phyloP scores from a whole-genome alignment of 2,113 vertebrate species.

The Embiotoca jacksoni region DNA sequence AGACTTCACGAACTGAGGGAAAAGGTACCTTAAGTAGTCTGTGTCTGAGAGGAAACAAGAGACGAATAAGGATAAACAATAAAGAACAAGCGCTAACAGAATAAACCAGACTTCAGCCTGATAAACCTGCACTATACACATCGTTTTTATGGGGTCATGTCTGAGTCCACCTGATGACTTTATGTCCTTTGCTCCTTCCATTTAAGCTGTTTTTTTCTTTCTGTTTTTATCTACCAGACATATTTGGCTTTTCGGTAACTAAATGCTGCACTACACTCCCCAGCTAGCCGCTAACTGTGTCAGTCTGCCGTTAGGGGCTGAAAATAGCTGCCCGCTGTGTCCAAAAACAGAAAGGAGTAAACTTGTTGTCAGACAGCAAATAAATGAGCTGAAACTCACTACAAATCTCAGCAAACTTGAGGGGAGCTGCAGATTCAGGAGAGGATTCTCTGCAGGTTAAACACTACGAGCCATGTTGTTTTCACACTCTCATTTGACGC shows the following conservation, averaged over 20 bases:
- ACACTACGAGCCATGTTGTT: no score
- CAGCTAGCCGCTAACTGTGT: not conserved
- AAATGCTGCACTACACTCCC: not conserved
- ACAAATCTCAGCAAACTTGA: no score
- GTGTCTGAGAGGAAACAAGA: slow-evolving; percentile 76
- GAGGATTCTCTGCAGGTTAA: not conserved
- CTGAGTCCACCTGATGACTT: no score
- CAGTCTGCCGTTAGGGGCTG: not conserved
- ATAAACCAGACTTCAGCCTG: not conserved
- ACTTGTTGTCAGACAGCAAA: not conserved
- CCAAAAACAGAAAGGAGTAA: not conserved
- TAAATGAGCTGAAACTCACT: not conserved
- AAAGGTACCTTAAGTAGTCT: slow-evolving; percentile 89
- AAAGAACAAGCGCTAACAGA: not conserved
- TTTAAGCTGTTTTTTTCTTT: no score
- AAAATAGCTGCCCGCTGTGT: not conserved
- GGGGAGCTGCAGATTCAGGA: not conserved
- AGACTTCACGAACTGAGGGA: slow-evolving; percentile 89
- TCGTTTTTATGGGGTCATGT: no score
- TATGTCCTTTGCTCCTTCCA: no score
- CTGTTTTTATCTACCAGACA: no score
- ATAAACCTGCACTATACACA: not conserved
- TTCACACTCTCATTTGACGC: not conserved
- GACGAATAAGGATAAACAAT: not conserved
- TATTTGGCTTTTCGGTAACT: no score